Evolutionary conservation across 2,797 vertebrate genomes (phyloP), one percentile per base, ranked within the genome.

Genomic region (Podarcis siculus): DNA sequence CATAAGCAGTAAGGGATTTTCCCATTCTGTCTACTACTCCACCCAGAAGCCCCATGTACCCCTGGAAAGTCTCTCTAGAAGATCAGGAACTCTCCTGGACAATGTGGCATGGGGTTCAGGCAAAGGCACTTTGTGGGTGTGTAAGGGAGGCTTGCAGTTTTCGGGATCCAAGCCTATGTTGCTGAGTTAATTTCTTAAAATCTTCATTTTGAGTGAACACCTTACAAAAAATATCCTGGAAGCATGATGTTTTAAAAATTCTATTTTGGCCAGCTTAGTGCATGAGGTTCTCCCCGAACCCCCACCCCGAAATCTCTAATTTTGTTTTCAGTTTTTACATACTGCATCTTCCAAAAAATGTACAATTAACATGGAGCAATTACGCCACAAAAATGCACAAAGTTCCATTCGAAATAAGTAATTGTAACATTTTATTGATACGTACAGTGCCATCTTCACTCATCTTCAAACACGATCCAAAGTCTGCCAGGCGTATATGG

Each of bases 381-480:
- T n/a, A 88, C 0, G 61, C 71, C 9, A n/a, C 86, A 71, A 1
- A 87, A 55, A 64, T 49, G 91, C 39, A 72, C 8, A 84, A 88
- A 17, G 23, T 49, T 32, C 23, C 37, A 66, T 55, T 87, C 83
- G n/a, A 39, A 89, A 61, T 0, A 89, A 27, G 1, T 69, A 84
- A 15, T 12, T 27, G 12, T 78, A 80, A 80, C 89, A 66, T 86
- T 77, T 72, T 89, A 58, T 37, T 91, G 55, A 94, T 96, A 97
- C 97, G 96, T 97, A 99, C 99, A 95, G 98, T 99, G 92, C 99
- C 98, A 77, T 99, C 99, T 73, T 98, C 98, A 94, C 98, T 98
- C 98, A 99, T 99, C 88, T 98, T 98, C 91, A 99, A 95, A 92
- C 99, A 99, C 15, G 99, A 99, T 13, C 99, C 99, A 2, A 99